These are phyloP conservation scores for Antheraea yamamai DNA, from an alignment of 2,888 invertebrate genomes.

Conservation along the genomic window DNA sequence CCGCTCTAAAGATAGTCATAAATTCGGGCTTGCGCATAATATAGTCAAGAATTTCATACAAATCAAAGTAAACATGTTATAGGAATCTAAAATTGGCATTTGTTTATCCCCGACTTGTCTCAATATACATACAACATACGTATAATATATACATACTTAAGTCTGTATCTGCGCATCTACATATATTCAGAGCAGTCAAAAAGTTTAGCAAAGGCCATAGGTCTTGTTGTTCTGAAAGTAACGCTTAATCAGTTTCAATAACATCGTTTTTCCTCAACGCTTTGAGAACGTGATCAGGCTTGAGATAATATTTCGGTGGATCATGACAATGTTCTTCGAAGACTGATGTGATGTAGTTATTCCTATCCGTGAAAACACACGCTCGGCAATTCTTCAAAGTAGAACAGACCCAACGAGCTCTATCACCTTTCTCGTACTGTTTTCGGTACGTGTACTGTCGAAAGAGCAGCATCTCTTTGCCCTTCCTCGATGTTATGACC, in stretches of 20 bases:
- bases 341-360: constrained; percentile 57
- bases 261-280: constrained; percentile 60
- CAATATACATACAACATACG: no score
- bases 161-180: no score
- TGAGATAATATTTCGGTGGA: constrained; percentile 71
- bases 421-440: constrained; percentile 55
- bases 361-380: constrained; percentile 60
- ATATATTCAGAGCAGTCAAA: no score
- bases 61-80: no score
- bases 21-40: no score
- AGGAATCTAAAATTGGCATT: no score
- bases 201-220: no score
- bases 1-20: no score
- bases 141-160: no score
- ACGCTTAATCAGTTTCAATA: constrained; percentile 44
- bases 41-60: no score
- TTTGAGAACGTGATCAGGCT: constrained; percentile 59
- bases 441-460: constrained; percentile 68
- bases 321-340: constrained; percentile 63
- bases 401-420: constrained; percentile 70
- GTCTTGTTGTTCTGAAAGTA: not conserved
- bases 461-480: constrained; percentile 70
- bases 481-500: constrained; percentile 70
- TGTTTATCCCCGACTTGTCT: no score
- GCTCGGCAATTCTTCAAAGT: constrained; percentile 69